These are phyloP conservation scores for Chaetorhynchus papuensis DNA, from an alignment of 2,113 vertebrate species.

Conservation along the genomic window DNA sequence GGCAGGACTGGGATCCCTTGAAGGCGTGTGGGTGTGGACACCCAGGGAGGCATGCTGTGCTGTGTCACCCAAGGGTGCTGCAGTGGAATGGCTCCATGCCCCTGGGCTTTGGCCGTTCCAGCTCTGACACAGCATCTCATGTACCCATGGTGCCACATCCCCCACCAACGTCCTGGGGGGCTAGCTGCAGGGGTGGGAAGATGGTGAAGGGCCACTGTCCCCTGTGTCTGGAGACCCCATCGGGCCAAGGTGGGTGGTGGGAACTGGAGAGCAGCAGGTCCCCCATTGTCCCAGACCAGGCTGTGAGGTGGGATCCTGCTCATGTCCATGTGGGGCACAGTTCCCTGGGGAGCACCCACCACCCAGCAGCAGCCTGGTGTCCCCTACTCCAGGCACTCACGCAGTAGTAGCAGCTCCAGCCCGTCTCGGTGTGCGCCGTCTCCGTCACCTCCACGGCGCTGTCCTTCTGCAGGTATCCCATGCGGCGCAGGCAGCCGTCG, in stretches of 20 bases:
- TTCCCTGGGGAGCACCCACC: neutral
- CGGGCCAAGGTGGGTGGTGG: neutral
- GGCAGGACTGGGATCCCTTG: accelerated
- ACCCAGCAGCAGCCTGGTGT: neutral
- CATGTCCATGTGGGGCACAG: accelerated
- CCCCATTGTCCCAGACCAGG: too few species aligned
- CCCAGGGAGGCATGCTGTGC: accelerated
- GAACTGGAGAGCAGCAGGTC: neutral
- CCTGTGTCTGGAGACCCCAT: neutral
- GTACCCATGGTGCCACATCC: neutral
- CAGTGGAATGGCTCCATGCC: accelerated
- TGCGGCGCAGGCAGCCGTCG: conserved; percentile 90
- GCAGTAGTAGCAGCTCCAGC: conserved; percentile 98
- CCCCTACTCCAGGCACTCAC: conserved; percentile 70
- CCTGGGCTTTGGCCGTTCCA: neutral
- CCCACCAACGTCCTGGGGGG: neutral
- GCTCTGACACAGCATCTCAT: neutral
- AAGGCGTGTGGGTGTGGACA: accelerated
- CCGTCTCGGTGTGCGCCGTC: conserved; percentile 83
- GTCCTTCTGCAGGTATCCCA: conserved; percentile 86
- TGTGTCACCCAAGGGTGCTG: neutral
- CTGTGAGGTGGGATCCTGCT: neutral
- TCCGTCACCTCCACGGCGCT: conserved; percentile 82
- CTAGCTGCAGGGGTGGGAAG: neutral
- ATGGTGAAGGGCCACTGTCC: neutral